phyloP scores from a whole-genome alignment of 2,888 invertebrate genomes.

The Heteromurus nitidus region DNA sequence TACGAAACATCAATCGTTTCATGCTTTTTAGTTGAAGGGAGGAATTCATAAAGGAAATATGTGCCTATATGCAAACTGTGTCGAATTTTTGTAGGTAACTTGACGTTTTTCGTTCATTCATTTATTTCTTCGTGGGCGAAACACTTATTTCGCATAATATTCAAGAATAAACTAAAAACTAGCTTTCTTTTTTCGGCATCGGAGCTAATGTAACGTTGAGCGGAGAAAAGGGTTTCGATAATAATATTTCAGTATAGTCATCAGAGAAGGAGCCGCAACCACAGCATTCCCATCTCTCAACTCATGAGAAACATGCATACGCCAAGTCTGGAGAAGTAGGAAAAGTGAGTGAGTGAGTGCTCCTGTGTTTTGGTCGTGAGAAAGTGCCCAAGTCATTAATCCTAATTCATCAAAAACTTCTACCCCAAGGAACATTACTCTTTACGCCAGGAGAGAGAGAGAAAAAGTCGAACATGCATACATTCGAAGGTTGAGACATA shows the following conservation, averaged over 20 bases:
- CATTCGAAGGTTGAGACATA: too few species aligned
- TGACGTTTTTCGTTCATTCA: constrained; percentile 43
- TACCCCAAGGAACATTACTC: constrained; percentile 62
- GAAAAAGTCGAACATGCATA: constrained; percentile 1
- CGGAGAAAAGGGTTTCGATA: constrained; percentile 13
- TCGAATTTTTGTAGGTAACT: too few species aligned
- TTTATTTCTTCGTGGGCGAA: constrained; percentile 8
- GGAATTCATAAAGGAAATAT: too few species aligned
- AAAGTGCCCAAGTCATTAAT: constrained; percentile 69
- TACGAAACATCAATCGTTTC: too few species aligned
- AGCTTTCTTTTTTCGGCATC: not conserved
- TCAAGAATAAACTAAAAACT: too few species aligned
- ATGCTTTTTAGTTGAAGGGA: too few species aligned
- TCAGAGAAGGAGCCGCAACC: not conserved
- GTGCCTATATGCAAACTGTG: too few species aligned
- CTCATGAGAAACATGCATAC: not conserved
- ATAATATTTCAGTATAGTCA: constrained; percentile 14
- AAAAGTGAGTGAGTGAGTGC: constrained; percentile 1
- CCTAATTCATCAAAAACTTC: constrained; percentile 72
- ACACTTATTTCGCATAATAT: constrained; percentile 27
- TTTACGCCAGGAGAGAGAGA: constrained; percentile 36
- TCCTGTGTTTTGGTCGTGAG: constrained; percentile 33
- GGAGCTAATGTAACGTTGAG: constrained; percentile 12
- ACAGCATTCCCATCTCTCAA: constrained; percentile 5
- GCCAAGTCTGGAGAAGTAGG: not conserved